phyloP scores from a whole-genome alignment of 2,113 vertebrate species.

The Pomatostomus ruficeps region DNA sequence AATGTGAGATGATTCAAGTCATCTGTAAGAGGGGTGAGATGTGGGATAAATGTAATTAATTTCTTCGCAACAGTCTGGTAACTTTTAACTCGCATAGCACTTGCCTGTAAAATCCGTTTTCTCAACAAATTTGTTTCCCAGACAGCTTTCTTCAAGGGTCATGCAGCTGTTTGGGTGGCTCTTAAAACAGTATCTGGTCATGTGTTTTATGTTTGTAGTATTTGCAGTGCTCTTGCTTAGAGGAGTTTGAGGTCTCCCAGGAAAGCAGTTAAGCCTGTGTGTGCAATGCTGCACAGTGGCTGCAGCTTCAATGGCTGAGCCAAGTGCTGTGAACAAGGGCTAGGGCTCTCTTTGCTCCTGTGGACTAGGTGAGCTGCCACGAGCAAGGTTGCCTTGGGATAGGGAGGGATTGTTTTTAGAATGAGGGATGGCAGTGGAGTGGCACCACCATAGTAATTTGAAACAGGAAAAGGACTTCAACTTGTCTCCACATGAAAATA shows the following conservation, averaged over 20 bases:
- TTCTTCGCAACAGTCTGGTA: background rate
- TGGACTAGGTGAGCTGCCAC: background rate
- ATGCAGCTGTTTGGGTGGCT: background rate
- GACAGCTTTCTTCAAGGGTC: background rate
- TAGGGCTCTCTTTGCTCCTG: background rate
- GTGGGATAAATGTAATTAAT: background rate
- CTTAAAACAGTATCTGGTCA: background rate
- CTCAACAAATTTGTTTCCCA: background rate
- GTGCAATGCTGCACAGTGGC: background rate
- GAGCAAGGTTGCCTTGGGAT: background rate
- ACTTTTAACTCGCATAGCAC: background rate
- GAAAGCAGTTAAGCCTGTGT: background rate
- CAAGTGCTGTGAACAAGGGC: background rate
- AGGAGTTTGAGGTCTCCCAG: background rate
- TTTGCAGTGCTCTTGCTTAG: background rate
- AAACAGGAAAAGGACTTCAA: background rate
- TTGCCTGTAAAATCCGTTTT: background rate
- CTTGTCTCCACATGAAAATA: background rate
- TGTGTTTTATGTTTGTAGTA: background rate
- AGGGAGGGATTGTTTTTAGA: background rate
- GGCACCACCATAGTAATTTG: accelerated
- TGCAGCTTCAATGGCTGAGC: background rate
- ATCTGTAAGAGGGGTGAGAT: background rate
- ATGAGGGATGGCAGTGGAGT: background rate
- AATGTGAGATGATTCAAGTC: background rate